Percentiles rank a stretch among this genome's conserved stretches.
phyloP scores from a whole-genome alignment of 2,888 invertebrate species.

The Drosophila greeni region DNA sequence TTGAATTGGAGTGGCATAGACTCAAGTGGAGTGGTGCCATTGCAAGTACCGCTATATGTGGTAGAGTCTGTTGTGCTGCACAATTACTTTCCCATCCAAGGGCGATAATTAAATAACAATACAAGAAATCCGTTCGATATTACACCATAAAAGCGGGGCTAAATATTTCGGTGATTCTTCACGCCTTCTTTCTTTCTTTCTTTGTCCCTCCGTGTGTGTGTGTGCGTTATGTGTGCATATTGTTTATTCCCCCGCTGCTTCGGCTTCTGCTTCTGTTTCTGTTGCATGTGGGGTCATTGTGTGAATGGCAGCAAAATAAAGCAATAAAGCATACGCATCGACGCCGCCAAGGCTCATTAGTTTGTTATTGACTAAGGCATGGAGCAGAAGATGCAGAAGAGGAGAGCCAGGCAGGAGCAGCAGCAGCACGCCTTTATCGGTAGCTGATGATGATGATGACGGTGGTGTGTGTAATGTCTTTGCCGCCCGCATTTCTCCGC shows the following conservation, averaged over 20 bases:
- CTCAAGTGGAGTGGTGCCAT: constrained; percentile 22
- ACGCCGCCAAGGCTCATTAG: constrained; percentile 71
- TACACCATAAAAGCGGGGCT: constrained; percentile 32
- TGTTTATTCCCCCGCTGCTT: constrained; percentile 27
- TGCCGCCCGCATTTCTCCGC: constrained; percentile 67
- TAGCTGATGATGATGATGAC: constrained; percentile 48
- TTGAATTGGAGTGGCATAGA: constrained; percentile 16
- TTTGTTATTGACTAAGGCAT: constrained; percentile 67
- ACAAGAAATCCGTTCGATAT: constrained; percentile 40
- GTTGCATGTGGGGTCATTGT: constrained; percentile 71
- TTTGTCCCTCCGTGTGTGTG: neutral
- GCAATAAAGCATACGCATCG: constrained; percentile 57
- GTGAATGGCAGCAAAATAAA: constrained; percentile 68
- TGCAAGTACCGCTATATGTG: constrained; percentile 18
- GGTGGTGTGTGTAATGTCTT: constrained; percentile 49
- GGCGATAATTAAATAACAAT: constrained; percentile 48
- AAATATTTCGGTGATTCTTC: constrained; percentile 47
- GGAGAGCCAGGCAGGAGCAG: constrained; percentile 51
- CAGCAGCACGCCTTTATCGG: constrained; percentile 70
- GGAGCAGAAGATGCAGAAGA: constrained; percentile 19
- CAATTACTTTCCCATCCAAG: constrained; percentile 30
- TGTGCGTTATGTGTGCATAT: constrained; percentile 16
- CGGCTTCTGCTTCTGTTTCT: constrained; percentile 11
- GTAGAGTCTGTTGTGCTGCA: constrained; percentile 7
- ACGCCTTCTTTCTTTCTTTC: constrained; percentile 31